A percentile compares a stretch with the other conserved stretches of the same genome.
Evolutionary conservation across 2,113 vertebrate species (phyloP).

Genomic region (Aviceda subcristata): DNA sequence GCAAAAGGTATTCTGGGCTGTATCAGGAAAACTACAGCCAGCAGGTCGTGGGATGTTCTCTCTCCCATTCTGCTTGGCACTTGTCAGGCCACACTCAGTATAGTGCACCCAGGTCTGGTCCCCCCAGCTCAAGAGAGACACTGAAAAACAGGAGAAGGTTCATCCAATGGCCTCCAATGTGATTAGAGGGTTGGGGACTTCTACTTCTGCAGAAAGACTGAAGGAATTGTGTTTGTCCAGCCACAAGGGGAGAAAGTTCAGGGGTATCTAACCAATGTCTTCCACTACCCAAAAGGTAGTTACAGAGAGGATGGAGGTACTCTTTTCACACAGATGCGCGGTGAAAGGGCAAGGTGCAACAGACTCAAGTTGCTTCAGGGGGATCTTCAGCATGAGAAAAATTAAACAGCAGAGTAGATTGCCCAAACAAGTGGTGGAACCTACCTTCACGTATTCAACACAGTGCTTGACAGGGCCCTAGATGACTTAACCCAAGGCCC

Average conservation of each 20-base stretch:
- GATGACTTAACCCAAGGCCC: neutral
- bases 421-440: neutral
- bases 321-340: neutral
- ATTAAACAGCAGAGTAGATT: neutral
- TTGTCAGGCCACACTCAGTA: neutral
- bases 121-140: neutral
- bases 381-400: neutral
- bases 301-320: neutral
- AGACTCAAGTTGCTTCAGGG: neutral
- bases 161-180: neutral
- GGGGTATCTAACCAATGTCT: neutral
- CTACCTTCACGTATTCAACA: neutral
- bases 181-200: neutral
- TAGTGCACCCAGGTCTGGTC: neutral
- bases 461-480: neutral
- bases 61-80: neutral
- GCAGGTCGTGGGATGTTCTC: rapidly evolving
- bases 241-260: neutral
- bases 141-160: neutral
- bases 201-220: neutral
- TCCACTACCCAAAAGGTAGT: neutral
- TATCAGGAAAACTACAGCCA: neutral
- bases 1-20: neutral
- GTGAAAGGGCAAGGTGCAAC: neutral
- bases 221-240: neutral